Base-by-base conservation (phyloP, 2,797 vertebrate genomes). In the Ptychobarbus kaznakovi region DNA sequence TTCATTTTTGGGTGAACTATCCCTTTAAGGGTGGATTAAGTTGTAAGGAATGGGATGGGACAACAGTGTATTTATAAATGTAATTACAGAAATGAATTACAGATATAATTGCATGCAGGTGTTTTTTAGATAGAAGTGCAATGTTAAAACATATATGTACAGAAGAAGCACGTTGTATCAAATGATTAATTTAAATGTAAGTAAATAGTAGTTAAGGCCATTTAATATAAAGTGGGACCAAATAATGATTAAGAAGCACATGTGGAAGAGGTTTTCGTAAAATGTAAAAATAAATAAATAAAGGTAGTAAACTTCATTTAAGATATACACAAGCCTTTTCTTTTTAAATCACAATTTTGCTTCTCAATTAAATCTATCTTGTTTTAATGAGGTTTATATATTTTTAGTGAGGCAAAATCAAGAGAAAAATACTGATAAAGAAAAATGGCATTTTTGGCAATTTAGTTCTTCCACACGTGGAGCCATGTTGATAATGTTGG, bases 391-490 rank as follows among this genome's bases (percentile, higher is more conserved):
- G 56, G 74, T 76, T 58, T 76, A n/a, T 11, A 40, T 56, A 11
- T 76, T 56, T n/a, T 38, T 12, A 56, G 51, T 2, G 1, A 40
- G 51, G 32, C 11, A 9, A 56, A 56, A 76, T 76, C 32, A 38
- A 56, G 74, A 12, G 25, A 51, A 53, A 53, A 75, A 75, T 53
- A 75, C 28, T 53, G 8, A 51, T 51, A 18, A 20, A 46, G 3
- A 15, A 75, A 75, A 35, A 35, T 1, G 8, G 0, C 22, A n/a
- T 61, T 75, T 53, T 75, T 51, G 28, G 6, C 10, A 12, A 18
- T 75, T 58, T 42, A 73, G 35, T 56, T 25, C 11, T 32, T 69
- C 40, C 69, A 22, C 66, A 44, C 73, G 69, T 73, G 69, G 18
- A 82, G 56, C n/a, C n/a, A 73, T 35, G 13, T 38, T 53, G 35